Percentiles rank a stretch among this genome's conserved stretches.
These are phyloP conservation scores for Hecatera dysodea DNA, from an alignment of 2,888 invertebrate genomes.

Conservation along the genomic window DNA sequence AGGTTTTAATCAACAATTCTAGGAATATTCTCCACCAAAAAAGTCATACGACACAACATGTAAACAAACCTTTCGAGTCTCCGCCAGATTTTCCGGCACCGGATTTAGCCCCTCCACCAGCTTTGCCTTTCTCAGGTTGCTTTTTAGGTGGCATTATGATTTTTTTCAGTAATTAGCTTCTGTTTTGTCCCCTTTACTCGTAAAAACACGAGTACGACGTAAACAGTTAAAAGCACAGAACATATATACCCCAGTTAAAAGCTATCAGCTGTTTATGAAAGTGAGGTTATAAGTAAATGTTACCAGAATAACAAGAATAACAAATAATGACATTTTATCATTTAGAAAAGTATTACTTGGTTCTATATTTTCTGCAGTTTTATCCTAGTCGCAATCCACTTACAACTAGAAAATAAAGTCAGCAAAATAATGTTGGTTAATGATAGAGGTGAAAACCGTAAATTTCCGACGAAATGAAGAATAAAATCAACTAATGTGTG, in stretches of 20 bases:
- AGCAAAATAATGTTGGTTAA: not conserved
- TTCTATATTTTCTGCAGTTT: not conserved
- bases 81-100: constrained; percentile 84
- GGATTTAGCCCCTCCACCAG: constrained; percentile 83
- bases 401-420: not conserved
- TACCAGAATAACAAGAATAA: constrained; percentile 21
- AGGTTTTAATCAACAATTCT: constrained; percentile 1
- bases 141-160: constrained; percentile 95
- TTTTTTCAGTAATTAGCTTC: not conserved
- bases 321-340: not conserved
- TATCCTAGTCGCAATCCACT: not conserved
- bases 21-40: constrained; percentile 5
- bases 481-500: not conserved
- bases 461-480: not conserved
- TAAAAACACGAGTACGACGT: constrained; percentile 1
- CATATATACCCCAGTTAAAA: no score
- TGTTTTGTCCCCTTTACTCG: not conserved
- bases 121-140: constrained; percentile 91
- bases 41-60: constrained; percentile 8
- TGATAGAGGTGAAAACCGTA: constrained; percentile 26
- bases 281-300: constrained; percentile 31
- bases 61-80: constrained; percentile 81
- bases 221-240: no score
- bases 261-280: constrained; percentile 37
- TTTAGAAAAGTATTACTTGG: not conserved